Conservation (phyloP, 2,888 invertebrate genomes). For the Callosobruchus maculatus region DNA sequence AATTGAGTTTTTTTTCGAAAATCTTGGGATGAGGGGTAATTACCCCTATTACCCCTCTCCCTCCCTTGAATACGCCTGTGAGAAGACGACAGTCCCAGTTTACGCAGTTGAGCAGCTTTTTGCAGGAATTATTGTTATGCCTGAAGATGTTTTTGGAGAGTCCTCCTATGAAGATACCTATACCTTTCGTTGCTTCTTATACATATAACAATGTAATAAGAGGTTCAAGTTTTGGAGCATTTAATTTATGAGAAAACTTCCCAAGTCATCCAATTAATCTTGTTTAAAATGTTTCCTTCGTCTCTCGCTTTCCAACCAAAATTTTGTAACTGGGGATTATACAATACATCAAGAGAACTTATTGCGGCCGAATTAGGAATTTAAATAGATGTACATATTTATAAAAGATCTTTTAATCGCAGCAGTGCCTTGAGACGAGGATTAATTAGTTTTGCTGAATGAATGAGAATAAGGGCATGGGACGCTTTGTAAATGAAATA, state of each 20-base stretch:
- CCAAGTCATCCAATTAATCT: not conserved
- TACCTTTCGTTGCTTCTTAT: no score
- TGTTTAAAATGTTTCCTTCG: not conserved
- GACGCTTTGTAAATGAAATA: not conserved
- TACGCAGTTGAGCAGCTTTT: no score
- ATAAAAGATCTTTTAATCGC: slow-evolving; percentile 8
- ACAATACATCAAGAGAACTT: not conserved
- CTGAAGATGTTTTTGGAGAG: no score
- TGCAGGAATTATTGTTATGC: no score
- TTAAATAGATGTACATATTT: slow-evolving; percentile 13
- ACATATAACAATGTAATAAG: no score
- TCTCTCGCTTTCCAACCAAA: not conserved
- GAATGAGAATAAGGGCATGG: not conserved
- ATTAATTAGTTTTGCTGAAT: slow-evolving; percentile 6
- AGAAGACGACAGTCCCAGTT: no score
- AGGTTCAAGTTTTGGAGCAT: no score
- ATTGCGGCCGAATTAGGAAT: slow-evolving; percentile 7
- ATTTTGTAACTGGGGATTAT: not conserved
- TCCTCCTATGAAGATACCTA: no score
- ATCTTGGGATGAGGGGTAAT: no score
- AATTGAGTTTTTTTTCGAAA: no score
- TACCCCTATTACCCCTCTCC: no score
- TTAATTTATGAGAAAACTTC: not conserved
- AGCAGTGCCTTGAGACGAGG: slow-evolving; percentile 7
- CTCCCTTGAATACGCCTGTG: no score